These are phyloP conservation scores for Echinometra lucunter DNA, from an alignment of 53 echinoderm and acorn worm genomes.

Conservation along the genomic window DNA sequence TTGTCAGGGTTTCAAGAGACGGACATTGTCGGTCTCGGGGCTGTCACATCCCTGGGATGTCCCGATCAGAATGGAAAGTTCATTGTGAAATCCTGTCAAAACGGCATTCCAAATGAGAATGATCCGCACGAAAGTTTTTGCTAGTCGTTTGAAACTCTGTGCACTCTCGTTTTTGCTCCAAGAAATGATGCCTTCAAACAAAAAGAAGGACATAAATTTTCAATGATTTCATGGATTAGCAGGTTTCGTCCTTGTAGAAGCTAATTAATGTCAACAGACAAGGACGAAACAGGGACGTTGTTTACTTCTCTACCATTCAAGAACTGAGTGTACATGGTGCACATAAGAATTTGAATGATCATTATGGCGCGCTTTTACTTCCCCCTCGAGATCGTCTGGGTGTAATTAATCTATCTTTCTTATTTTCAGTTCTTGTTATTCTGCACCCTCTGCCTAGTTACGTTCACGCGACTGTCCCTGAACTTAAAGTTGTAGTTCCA, in stretches of 20 bases:
- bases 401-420: neutral
- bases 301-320: too few relatives aligned
- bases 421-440: neutral
- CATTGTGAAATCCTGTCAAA: neutral
- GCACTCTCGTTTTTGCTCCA: too few relatives aligned
- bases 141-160: neutral
- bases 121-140: neutral
- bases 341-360: neutral
- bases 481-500: too few relatives aligned
- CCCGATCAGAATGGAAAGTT: too few relatives aligned
- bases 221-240: neutral
- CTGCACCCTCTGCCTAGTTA: neutral
- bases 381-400: neutral
- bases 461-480: too few relatives aligned
- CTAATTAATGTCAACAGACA: neutral
- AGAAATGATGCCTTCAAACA: neutral
- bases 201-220: neutral
- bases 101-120: neutral
- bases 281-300: neutral
- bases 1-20: too few relatives aligned
- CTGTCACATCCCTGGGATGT: too few relatives aligned
- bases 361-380: neutral
- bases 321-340: too few relatives aligned
- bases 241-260: neutral
- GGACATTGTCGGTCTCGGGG: too few relatives aligned